Conservation (phyloP, 2,797 vertebrate genomes). For the Sternarchorhynchus goeldii region DNA sequence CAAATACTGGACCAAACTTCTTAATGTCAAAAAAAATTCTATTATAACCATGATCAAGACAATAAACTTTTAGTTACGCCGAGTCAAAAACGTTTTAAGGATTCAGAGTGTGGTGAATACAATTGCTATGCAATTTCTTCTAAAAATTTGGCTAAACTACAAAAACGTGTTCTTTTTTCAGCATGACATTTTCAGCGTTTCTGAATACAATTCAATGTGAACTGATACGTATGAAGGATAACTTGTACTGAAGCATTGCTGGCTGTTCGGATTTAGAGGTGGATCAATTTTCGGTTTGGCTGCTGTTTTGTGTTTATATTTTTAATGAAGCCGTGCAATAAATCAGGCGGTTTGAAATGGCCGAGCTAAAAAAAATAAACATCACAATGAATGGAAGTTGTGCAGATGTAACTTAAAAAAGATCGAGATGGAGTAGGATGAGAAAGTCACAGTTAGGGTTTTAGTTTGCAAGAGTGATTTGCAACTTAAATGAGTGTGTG, state of each 20-base stretch:
- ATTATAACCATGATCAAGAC: neutral
- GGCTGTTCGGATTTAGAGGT: conserved; percentile 77
- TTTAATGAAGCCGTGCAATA: conserved; percentile 62
- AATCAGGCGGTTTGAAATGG: conserved; percentile 71
- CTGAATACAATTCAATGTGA: conserved; percentile 12
- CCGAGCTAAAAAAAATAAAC: conserved; percentile 64
- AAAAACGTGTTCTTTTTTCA: neutral
- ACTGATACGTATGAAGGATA: conserved; percentile 60
- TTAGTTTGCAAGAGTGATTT: conserved; percentile 58
- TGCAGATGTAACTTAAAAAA: conserved; percentile 39
- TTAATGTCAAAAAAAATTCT: neutral
- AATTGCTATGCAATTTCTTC: neutral
- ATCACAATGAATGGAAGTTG: conserved; percentile 60
- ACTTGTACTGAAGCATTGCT: conserved; percentile 60
- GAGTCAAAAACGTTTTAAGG: neutral
- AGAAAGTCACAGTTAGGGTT: conserved; percentile 70
- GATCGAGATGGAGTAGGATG: conserved; percentile 60
- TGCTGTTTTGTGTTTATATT: neutral
- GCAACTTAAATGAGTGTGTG: conserved; percentile 68
- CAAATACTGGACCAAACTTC: conserved; percentile 24
- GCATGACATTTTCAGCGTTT: conserved; percentile 54
- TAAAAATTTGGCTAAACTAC: neutral
- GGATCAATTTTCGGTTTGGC: conserved; percentile 73
- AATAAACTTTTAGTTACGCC: neutral
- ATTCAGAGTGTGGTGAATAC: neutral